These are phyloP conservation scores for Drosophila ustulata DNA, from an alignment of 2,888 invertebrate species.

Conservation along the genomic window DNA sequence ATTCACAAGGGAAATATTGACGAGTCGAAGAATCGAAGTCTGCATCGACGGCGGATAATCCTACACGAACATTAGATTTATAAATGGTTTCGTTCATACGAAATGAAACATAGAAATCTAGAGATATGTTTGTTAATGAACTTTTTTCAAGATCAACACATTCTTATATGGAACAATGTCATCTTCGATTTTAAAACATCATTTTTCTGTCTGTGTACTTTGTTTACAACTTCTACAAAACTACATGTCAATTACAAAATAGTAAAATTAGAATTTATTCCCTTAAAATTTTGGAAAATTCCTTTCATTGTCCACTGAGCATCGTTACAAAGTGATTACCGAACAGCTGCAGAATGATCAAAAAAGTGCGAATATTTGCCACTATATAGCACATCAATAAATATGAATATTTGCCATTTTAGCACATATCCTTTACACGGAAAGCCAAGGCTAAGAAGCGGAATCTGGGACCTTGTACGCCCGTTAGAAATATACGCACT, in stretches of 20 bases:
- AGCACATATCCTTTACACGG: background rate
- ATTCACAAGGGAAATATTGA: background rate
- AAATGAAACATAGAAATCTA: too few species aligned
- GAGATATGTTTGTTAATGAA: too few species aligned
- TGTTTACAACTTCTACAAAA: slow-evolving; percentile 6
- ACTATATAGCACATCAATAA: background rate
- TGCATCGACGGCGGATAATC: background rate
- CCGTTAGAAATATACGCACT: slow-evolving; percentile 50
- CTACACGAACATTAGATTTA: background rate
- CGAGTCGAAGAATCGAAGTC: background rate
- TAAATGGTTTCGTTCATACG: too few species aligned
- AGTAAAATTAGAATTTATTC: slow-evolving; percentile 6
- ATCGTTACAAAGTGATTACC: background rate
- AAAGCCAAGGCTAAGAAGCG: slow-evolving; percentile 18
- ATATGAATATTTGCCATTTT: background rate
- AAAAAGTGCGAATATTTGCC: slow-evolving; percentile 17
- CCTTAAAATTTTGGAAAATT: background rate
- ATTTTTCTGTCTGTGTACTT: too few species aligned
- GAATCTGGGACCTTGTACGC: slow-evolving; percentile 56
- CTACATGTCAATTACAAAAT: background rate
- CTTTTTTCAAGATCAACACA: too few species aligned
- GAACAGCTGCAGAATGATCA: slow-evolving; percentile 9
- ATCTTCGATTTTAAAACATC: too few species aligned
- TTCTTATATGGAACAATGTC: too few species aligned
- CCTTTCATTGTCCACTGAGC: background rate